phyloP scores from a whole-genome alignment of 2,888 invertebrate genomes.

The Leptodirus hochenwartii region DNA sequence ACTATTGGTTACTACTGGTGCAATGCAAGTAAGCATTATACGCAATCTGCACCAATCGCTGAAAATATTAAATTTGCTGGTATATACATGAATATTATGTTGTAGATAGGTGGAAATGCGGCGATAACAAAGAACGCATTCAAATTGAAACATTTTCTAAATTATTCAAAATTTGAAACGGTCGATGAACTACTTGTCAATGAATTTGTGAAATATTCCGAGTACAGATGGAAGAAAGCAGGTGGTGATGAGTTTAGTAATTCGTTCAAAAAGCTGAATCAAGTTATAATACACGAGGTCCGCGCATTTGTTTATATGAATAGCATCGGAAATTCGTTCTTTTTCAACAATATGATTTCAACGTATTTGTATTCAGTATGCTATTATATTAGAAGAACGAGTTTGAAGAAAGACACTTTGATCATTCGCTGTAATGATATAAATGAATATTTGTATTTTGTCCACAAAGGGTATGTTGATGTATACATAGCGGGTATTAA shows the following conservation, averaged over 20 bases:
- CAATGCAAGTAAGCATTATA: too few species aligned
- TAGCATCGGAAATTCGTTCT: too few species aligned
- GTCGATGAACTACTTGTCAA: constrained; percentile 13
- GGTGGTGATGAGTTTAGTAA: too few species aligned
- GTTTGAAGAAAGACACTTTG: constrained; percentile 14
- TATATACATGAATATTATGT: too few species aligned
- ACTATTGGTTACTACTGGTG: too few species aligned
- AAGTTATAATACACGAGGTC: too few species aligned
- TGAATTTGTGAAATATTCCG: constrained; percentile 13
- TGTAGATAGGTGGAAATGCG: too few species aligned
- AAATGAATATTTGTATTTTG: constrained; percentile 13
- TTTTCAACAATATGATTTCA: constrained; percentile 8
- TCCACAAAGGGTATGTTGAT: constrained; percentile 13
- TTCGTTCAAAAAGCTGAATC: too few species aligned
- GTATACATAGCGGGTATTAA: constrained; percentile 7
- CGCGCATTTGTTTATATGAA: constrained; percentile 5
- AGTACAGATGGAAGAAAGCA: constrained; percentile 14
- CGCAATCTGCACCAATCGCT: too few species aligned
- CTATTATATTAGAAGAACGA: constrained; percentile 11
- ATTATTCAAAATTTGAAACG: constrained; percentile 12
- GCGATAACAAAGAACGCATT: too few species aligned
- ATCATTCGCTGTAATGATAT: constrained; percentile 16
- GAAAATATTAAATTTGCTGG: too few species aligned
- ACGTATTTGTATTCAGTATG: constrained; percentile 8
- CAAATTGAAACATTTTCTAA: too few species aligned